Evolutionary conservation across 1,140 invertebrate genomes (phyloP), one percentile per base, ranked within the genome.

Genomic region (Drosophila neocordata): DNA sequence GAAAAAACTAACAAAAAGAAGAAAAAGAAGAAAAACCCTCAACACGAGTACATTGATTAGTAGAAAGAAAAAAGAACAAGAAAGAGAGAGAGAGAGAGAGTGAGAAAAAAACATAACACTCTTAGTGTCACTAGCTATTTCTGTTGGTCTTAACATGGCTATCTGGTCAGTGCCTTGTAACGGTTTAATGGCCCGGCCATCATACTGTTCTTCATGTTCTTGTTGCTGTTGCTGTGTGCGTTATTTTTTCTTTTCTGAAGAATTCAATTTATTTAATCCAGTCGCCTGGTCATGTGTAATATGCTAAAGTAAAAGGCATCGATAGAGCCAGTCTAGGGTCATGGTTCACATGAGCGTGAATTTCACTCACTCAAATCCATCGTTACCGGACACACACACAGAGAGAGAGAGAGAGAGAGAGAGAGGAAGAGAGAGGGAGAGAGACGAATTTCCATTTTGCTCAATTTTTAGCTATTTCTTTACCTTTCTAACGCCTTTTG

Each of bases 211-310:
- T 41, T 67, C 79, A 71, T 69, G 59, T 79, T 77, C 68, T 64
- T 53, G 22, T 53, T 55, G 52, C 27, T 53, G 52, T 31, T 52
- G 51, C 8, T 27, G 27, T 31, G 6, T 31, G 27, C 1, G 58
- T 37, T 65, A 73, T 44, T 48, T 15, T 18, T 48, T 6, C 15
- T 53, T 12, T 22, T 27, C 70, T 71, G 69, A 87, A 87, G 71
- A 87, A 87, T 87, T 87, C 82, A 87, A 87, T 87, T 88, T 88
- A 72, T 87, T 88, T 87, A 82, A 82, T 82, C 75, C 75, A 68
- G 59, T 69, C 63, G 79, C 11, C 63, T 18, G 63, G 58, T 27
- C 81, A 84, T 83, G 81, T 74, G 27, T 71, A 84, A 84, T 84
- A 71, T 79, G 73, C 64, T 65, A 64, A 66, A 31, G 37, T 7